Evolutionary conservation across 64 coral and sea anemone species (phyloP).

Genomic region (Hydrozoanthus tunicans): DNA sequence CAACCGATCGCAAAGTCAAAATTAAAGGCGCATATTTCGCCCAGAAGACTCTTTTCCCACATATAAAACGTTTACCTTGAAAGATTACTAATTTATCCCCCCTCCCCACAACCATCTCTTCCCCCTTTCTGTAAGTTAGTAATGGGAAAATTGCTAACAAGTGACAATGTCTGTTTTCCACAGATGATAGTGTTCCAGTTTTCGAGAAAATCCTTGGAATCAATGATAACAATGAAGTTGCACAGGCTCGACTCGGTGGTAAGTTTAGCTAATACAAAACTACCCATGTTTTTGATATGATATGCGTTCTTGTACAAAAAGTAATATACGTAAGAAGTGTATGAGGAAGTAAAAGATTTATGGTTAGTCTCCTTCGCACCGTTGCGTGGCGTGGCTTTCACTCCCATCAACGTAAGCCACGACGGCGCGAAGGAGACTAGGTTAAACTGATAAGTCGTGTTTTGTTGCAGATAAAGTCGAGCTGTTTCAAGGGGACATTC

Average conservation of each 20-base stretch:
- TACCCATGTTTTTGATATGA: not conserved
- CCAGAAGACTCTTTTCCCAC: too few relatives aligned
- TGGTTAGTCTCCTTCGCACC: too few relatives aligned
- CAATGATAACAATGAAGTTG: conserved; percentile 15
- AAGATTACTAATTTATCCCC: too few relatives aligned
- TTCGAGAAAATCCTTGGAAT: conserved; percentile 13
- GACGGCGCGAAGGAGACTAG: not conserved
- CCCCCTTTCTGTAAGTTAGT: too few relatives aligned
- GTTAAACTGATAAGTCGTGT: not conserved
- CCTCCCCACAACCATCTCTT: too few relatives aligned
- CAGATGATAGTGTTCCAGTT: conserved; percentile 6
- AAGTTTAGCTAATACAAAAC: not conserved
- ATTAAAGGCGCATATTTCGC: too few relatives aligned
- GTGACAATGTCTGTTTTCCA: not conserved
- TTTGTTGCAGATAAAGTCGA: not conserved
- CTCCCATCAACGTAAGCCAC: not conserved
- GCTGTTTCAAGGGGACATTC: conserved; percentile 31
- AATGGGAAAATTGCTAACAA: too few relatives aligned
- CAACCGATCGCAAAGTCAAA: too few relatives aligned
- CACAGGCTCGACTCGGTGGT: not conserved
- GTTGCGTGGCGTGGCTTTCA: too few relatives aligned
- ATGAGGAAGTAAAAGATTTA: not conserved
- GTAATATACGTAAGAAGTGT: not conserved
- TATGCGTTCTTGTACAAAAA: not conserved
- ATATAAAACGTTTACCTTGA: too few relatives aligned